Base-by-base conservation (phyloP, 2,113 vertebrate genomes). In the Dicrurus megarhynchus region DNA sequence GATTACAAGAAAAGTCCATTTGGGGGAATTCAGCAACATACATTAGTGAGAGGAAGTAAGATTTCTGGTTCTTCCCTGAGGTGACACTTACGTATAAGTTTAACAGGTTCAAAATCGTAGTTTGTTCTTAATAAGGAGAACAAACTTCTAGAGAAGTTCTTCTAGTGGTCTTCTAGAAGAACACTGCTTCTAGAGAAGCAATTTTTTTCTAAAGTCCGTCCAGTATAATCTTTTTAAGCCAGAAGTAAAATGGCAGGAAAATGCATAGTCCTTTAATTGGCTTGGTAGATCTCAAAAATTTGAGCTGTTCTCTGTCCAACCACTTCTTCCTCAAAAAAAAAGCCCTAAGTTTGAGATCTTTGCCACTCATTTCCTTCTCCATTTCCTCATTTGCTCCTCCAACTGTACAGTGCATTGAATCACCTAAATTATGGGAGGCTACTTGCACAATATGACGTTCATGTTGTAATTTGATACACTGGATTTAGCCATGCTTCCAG, bases 71-170 rank as follows among this genome's bases (percentile, higher is more conserved):
- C 85, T 71, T 89, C 84, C 41, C 67, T 95, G 68, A 64, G 93
- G 23, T 88, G 68, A 32, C 23, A 16, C 14, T 47, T 33, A n/a
- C 37, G 14, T 1, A 37, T 75, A 83, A 86, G 37, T 78, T 82
- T 87, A 94, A 89, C 15, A 96, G 57, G 71, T 96, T 75, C 68
- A 28, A 84, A 94, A 84, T 81, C 53, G 92, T 16, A 49, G 18
- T 27, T 84, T 94, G 70, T 85, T 57, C 37, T 95, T 35, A 81
- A 50, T 68, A 49, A 63, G 69, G 22, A 94, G 46, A 83, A 14
- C 24, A 49, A 49, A 49, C 47, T 4, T 49, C 23, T 26, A 14
- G 24, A 50, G 26, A 50, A 50, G 23, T 49, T 49, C 49, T 49
- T 47, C 46, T 23, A 47, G 46, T 47, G 46, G 23, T 47, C 46